Base-by-base conservation (phyloP, 2,888 invertebrate species). In the Parnassius smintheus region DNA sequence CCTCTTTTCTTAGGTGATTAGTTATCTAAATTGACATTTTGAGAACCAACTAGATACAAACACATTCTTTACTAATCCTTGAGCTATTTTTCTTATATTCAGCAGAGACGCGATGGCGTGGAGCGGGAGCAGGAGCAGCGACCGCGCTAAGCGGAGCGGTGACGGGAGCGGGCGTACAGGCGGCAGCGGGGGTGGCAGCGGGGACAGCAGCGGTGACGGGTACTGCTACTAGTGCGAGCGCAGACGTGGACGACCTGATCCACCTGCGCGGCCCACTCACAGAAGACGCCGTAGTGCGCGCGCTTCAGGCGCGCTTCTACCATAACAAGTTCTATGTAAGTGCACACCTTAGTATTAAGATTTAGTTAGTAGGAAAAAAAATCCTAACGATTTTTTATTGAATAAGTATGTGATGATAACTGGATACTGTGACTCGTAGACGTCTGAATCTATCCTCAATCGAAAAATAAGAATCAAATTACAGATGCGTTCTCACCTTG, bases 251-350 rank as follows among this genome's bases (percentile, higher is more conserved):
- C 78, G 98, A 98, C 91, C 94, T 98, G 75, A 98, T 98, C 82
- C 98, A 98, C 91, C 92, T 98, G 77, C 95, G 96, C 55, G 98
- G 97, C 46, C 98, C 98, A 59, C 94, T 98, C 75, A 98, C 98
- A 46, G 98, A 98, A 88, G 98, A 98, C 85, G 97, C 98, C 64
- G 96, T 98, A 56, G 96, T 98, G 88, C 95, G 96, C 82, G 96
- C 97, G 77, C 94, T 98, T 70, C 97, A 98, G 82, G 95, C 97
- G 10, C 93, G 98, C 78, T 98, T 98, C 92, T 95, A 95, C 78
- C 95, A 96, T 70, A 94, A 95, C 74, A 96, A 96, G 77, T 96
- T 96, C 81, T 97, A 97, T 86, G 98, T 98, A 86, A 95, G 97
- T 94, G 35, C 35, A 35, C 35, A 7, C 35, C 35, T 35, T 7